Base-by-base conservation (phyloP, 1,140 invertebrate species). In the Aporrectodea caliginosa region DNA sequence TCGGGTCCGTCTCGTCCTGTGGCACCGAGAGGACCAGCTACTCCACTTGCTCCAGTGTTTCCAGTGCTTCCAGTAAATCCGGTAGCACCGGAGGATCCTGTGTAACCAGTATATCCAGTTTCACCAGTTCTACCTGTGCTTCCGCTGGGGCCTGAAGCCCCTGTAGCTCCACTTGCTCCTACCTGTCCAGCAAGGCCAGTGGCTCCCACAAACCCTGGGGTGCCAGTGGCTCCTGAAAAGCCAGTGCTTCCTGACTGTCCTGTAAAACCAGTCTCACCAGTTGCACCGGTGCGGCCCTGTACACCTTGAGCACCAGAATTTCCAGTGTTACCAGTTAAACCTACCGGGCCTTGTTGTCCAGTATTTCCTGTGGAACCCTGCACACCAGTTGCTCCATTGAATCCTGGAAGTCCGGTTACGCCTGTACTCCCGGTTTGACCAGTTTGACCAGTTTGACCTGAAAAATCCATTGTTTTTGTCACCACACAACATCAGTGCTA, bases 141-240 rank as follows among this genome's bases (percentile, higher is more conserved):
- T 43, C 77, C 77, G 14, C 16, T 71, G 22, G 27, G 77, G 2
- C 77, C 77, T 1, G 75, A 14, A 1, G 22, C 29, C 33, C 83
- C 83, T 27, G 33, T 32, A 32, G 30, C 16, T 74, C 83, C 83
- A 16, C 29, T 68, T 1, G 29, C 31, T 16, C 77, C 77, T n/a
- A 68, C 58, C n/a, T 14, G 6, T 30, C 77, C 77, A 1, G 77
- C 16, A 14, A 29, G 16, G 91, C 94, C 94, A 86, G 94, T 91
- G 74, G 88, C 89, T 73, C 92, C 92, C 81, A 91, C 90, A 78
- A 84, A 89, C 86, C 77, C 93, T 92, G 79, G 92, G 90, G 75
- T 89, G 89, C 70, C 86, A 27, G 84, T 82, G 0, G 73, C 81
- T 27, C 86, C 86, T 93, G 94, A 35, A 93, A 91, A 27, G 89